phyloP scores from a whole-genome alignment of 2,888 invertebrate genomes.

The Macrophya annulata region DNA sequence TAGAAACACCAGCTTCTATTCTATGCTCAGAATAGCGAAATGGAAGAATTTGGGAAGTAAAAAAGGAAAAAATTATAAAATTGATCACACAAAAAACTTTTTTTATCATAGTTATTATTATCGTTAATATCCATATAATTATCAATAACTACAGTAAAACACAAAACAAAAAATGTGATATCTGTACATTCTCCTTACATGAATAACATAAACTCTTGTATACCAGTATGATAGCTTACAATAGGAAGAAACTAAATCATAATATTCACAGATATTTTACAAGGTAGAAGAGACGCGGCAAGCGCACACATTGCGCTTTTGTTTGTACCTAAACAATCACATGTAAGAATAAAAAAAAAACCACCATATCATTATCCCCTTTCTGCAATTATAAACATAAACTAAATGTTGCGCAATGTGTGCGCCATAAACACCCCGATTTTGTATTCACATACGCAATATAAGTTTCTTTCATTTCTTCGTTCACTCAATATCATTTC shows the following conservation, averaged over 20 bases:
- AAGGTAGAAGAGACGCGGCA: conserved; percentile 74
- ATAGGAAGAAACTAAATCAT: conserved; percentile 79
- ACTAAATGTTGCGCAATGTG: conserved; percentile 60
- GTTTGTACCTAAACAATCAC: conserved; percentile 54
- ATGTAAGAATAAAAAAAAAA: conserved; percentile 39
- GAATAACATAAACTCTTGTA: conserved; percentile 77
- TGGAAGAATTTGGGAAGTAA: background rate
- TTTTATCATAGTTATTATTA: conserved; percentile 80
- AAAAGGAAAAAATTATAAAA: background rate
- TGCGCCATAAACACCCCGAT: conserved; percentile 67
- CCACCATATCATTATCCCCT: conserved; percentile 32
- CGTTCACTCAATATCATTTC: conserved; percentile 67
- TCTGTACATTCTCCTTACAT: conserved; percentile 79
- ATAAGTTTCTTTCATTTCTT: conserved; percentile 71
- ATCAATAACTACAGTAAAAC: conserved; percentile 80
- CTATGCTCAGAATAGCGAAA: background rate
- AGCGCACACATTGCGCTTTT: conserved; percentile 71
- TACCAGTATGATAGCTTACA: conserved; percentile 75
- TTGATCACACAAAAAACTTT: conserved; percentile 55
- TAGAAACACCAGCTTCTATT: background rate
- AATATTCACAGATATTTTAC: conserved; percentile 80
- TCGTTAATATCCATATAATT: conserved; percentile 80
- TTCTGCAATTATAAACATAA: conserved; percentile 55
- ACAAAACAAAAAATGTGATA: conserved; percentile 79
- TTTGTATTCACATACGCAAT: conserved; percentile 71